These are phyloP conservation scores for Melieria crassipennis DNA, from an alignment of 2,888 invertebrate genomes.

Conservation along the genomic window DNA sequence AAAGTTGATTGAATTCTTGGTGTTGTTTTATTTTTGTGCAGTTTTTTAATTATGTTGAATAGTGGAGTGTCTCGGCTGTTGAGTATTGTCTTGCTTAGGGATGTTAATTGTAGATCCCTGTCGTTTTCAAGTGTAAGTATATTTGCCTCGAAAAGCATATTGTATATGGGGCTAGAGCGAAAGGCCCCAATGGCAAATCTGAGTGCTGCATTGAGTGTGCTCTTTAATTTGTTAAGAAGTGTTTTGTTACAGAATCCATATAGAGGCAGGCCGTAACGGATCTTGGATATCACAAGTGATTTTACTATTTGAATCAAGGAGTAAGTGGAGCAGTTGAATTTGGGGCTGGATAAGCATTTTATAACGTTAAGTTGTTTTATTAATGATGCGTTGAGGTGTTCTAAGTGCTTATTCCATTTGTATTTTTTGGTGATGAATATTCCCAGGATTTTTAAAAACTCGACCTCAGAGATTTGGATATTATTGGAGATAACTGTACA, in stretches of 20 bases:
- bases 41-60: neutral
- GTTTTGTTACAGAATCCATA: neutral
- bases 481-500: neutral
- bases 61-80: neutral
- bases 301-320: neutral
- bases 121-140: neutral
- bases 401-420: neutral
- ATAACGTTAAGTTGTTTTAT: neutral
- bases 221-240: neutral
- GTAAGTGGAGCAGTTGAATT: neutral
- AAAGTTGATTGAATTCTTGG: neutral
- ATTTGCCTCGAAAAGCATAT: neutral
- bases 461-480: neutral
- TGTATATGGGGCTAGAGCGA: constrained; percentile 1
- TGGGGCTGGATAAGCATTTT: neutral
- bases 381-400: neutral
- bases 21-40: neutral
- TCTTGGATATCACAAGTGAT: neutral
- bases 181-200: neutral
- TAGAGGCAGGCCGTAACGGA: neutral
- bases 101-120: neutral
- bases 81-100: no score
- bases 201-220: constrained; percentile 4
- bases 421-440: neutral
- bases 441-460: neutral